Evolutionary conservation across 2,888 invertebrate species (phyloP), one percentile per base, ranked within the genome.

Genomic region (Drosophila colorata): DNA sequence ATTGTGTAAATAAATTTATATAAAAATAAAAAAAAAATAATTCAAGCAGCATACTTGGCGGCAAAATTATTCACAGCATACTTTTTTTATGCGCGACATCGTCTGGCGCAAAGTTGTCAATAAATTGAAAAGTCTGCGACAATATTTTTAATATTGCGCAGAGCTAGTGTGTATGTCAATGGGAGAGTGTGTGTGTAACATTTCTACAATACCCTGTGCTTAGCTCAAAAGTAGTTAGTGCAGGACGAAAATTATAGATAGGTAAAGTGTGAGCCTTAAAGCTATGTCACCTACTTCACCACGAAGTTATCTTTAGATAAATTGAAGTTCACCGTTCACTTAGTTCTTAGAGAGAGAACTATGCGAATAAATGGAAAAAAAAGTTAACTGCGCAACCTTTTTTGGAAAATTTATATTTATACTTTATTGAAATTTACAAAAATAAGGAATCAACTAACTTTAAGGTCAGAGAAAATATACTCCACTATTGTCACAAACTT

Each of bases 61-160:
- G 48, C 53, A 63, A 40, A 47, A 63, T 64, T 51, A 52, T 61
- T 38, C 37, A 13, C 37, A 61, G 18, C 60, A 61, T 64, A 66
- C 49, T 58, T 53, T 66, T 66, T 44, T 41, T 56, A 57, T 48
- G 43, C 63, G 37, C 56, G 38, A 38, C 56, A 56, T 28, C 73
- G 58, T 41, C 73, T 69, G 41, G 31, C 4, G 16, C 23, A 35
- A 61, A 57, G 35, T 23, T 14, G 60, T 64, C 73, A 65, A 75
- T 73, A 82, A 78, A 78, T 73, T 69, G 52, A 43, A 73, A 74
- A 66, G 61, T 68, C 80, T 65, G 73, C 52, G 44, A 58, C 69
- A 67, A 78, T 43, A 59, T 73, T 76, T 76, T 61, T 65, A 69
- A 80, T 80, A 78, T 80, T 60, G 48, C 51, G 55, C 55, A 37